phyloP scores from a whole-genome alignment of 2,797 vertebrate genomes.

The Pempheris klunzingeri region DNA sequence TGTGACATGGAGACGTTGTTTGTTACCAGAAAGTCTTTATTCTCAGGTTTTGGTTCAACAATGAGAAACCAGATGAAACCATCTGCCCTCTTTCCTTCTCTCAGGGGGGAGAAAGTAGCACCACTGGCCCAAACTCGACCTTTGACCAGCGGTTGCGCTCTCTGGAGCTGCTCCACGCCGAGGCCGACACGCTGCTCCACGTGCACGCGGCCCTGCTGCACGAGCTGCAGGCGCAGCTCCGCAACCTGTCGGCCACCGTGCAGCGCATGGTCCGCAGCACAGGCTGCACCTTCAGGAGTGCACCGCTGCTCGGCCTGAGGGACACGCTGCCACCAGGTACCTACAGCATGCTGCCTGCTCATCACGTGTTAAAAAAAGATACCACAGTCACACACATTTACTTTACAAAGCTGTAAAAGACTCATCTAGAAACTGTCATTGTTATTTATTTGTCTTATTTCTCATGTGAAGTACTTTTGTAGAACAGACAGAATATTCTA shows the following conservation, averaged over 20 bases:
- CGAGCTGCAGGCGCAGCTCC: conserved; percentile 84
- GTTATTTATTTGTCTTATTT: too few species aligned
- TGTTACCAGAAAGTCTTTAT: too few species aligned
- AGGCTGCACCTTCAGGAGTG: conserved; percentile 69
- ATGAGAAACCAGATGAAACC: too few species aligned
- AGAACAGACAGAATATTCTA: too few species aligned
- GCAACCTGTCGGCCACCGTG: conserved; percentile 80
- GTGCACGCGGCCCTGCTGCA: conserved; percentile 84
- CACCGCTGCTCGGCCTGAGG: conserved; percentile 63
- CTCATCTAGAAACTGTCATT: not conserved
- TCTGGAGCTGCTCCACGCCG: conserved; percentile 78
- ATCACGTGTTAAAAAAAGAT: too few species aligned
- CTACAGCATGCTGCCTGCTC: too few species aligned
- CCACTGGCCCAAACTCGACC: conserved; percentile 65
- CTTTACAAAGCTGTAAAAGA: not conserved
- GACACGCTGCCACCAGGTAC: conserved; percentile 70
- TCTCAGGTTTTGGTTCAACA: too few species aligned
- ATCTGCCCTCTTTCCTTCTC: not conserved
- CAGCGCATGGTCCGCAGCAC: conserved; percentile 69
- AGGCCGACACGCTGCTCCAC: conserved; percentile 82
- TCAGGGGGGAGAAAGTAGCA: conserved; percentile 78
- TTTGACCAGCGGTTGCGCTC: conserved; percentile 78
- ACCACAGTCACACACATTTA: not conserved
- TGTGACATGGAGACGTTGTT: not conserved
- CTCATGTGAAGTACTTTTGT: too few species aligned